Evolutionary conservation across 1,140 invertebrate species (phyloP), one percentile per base, ranked within the genome.

Genomic region (Hycleus cichorii): DNA sequence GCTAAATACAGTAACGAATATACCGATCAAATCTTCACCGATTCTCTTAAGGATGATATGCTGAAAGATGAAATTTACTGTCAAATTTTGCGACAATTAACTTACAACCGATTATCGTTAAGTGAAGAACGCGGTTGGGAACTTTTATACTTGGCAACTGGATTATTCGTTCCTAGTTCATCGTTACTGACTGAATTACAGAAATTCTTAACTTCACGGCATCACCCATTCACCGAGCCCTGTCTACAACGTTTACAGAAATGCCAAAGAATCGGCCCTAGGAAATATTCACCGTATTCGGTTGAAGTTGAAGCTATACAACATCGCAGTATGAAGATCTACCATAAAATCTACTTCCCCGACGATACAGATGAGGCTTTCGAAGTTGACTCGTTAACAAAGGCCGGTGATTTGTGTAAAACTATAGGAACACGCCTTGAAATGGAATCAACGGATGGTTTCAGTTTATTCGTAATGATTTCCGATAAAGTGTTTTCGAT

Each of bases 221-320:
- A 81, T 0, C 86, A 89, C 77, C 84, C 87, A 0, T 80, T 94
- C 51, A 86, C 90, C 3, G 79, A 85, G 63, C 90, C 94, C 69
- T 94, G 91, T 61, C 71, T 92, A 27, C 86, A 87, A 65, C 81
- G 93, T 27, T 73, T 95, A 7, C 89, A 93, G 63, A 89, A 85
- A 71, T 91, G 90, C 85, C 39, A 74, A 90, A 62, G 85, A 83
- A 71, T 82, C 82, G 74, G 90, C 0, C 81, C 88, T 44, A 79
- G 95, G 51, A 89, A 92, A 72, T 93, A 91, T 76, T 86, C 94
- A 7, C 93, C 94, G 0, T 92, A 96, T 72, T 82, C 91, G 47
- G 88, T 97, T 1, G 95, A 97, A 80, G 89, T 97, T 3, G 93
- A 97, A 78, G 92, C 93, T 2, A 95, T 97, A 64, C 92, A 95